Percentiles rank a stretch among this genome's conserved stretches.
These are phyloP conservation scores for Drosophila monieri DNA, from an alignment of 2,888 invertebrate species.

Conservation along the genomic window DNA sequence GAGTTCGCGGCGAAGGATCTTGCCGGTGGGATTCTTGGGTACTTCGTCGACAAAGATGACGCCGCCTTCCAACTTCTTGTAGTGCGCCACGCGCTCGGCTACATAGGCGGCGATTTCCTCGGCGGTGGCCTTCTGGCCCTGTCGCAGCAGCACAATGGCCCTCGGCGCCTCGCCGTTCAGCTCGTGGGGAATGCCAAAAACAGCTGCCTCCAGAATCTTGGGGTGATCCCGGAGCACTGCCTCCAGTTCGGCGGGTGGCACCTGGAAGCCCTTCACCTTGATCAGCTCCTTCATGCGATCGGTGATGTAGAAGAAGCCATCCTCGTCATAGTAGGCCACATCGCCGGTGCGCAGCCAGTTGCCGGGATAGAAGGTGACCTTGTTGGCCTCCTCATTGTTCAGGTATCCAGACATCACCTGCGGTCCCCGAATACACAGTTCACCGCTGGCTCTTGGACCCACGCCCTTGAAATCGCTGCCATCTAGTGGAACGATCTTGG, in stretches of 20 bases:
- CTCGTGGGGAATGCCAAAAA: conserved; percentile 90
- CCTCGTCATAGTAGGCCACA: conserved; percentile 87
- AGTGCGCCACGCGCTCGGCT: conserved; percentile 88
- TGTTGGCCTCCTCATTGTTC: conserved; percentile 90
- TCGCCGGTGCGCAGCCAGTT: conserved; percentile 91
- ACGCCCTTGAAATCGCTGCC: conserved; percentile 83
- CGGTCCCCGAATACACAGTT: conserved; percentile 90
- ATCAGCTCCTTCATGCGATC: conserved; percentile 93
- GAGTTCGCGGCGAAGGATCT: conserved; percentile 88
- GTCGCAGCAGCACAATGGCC: conserved; percentile 88
- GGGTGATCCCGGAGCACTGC: conserved; percentile 85
- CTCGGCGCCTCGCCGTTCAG: conserved; percentile 90
- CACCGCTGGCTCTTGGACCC: conserved; percentile 88
- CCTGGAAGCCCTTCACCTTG: conserved; percentile 91
- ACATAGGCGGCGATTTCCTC: conserved; percentile 87
- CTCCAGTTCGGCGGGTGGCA: conserved; percentile 95
- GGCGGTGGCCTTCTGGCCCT: conserved; percentile 83
- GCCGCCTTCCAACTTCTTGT: conserved; percentile 90
- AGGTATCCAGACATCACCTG: conserved; percentile 93
- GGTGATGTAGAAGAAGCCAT: conserved; percentile 88
- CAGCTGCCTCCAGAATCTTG: conserved; percentile 91
- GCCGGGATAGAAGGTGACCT: conserved; percentile 86
- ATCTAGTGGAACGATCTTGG: conserved; percentile 86
- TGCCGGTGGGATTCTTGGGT: conserved; percentile 91
- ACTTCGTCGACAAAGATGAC: conserved; percentile 88